These are phyloP conservation scores for Numenius phaeopus DNA, from an alignment of 2,797 vertebrate species.

Conservation along the genomic window DNA sequence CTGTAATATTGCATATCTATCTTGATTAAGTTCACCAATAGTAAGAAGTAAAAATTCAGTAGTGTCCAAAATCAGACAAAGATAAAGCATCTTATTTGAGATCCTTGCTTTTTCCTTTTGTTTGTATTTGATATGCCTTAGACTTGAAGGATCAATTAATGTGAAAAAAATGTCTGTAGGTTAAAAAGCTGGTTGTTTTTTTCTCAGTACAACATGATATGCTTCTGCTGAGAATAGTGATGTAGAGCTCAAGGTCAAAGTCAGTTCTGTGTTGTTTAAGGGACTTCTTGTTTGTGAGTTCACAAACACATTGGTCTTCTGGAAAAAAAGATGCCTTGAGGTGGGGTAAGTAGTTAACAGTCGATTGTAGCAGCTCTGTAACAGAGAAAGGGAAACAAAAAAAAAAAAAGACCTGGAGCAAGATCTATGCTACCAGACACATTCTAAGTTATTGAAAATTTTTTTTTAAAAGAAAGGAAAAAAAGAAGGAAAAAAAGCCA, in stretches of 20 bases:
- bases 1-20: neutral
- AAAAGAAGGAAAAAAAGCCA: fast-evolving
- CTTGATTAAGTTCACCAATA: neutral
- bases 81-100: neutral
- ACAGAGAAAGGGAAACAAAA: neutral
- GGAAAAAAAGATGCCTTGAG: neutral
- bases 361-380: neutral
- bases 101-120: neutral
- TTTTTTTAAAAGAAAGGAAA: neutral
- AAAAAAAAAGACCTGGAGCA: neutral
- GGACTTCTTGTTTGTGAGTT: neutral
- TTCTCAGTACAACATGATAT: neutral
- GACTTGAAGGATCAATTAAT: neutral
- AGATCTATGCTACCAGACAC: neutral
- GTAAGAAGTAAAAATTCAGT: neutral
- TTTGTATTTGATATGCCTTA: neutral
- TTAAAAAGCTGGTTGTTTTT: neutral
- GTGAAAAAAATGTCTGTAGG: neutral
- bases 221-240: neutral
- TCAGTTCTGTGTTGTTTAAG: neutral
- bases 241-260: neutral
- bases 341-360: neutral
- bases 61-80: neutral
- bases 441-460: neutral
- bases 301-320: neutral